A percentile compares a stretch with the other conserved stretches of the same genome.
These are phyloP conservation scores for Penaeus chinensis DNA, from an alignment of 1,140 invertebrate species.

Conservation along the genomic window DNA sequence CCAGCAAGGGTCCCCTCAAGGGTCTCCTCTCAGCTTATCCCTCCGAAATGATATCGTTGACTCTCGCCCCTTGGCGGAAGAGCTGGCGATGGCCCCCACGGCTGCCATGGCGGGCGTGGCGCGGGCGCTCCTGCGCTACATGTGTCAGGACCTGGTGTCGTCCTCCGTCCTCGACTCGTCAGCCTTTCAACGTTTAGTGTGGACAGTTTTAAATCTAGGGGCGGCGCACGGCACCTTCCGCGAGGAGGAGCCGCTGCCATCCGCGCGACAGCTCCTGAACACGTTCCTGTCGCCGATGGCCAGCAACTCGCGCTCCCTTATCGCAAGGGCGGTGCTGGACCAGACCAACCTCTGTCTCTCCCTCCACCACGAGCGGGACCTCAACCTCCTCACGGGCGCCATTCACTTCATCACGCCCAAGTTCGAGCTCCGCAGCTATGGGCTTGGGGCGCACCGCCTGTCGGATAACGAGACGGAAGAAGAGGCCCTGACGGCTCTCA, in stretches of 20 bases:
- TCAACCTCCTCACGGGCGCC: conserved; percentile 55
- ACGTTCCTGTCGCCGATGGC: conserved; percentile 59
- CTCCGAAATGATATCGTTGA: conserved; percentile 36
- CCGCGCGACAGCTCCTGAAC: conserved; percentile 55
- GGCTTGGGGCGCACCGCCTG: conserved; percentile 44
- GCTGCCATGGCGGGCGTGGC: conserved; percentile 62
- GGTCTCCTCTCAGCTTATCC: conserved; percentile 48
- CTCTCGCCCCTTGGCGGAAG: conserved; percentile 17
- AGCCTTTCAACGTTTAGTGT: conserved; percentile 61
- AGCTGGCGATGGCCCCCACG: conserved; percentile 47
- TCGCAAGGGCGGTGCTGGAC: conserved; percentile 54
- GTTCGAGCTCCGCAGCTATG: conserved; percentile 61
- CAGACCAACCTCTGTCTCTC: conserved; percentile 61
- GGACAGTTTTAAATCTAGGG: conserved; percentile 62
- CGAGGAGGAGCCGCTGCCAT: conserved; percentile 58
- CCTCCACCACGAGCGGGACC: conserved; percentile 56
- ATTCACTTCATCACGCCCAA: conserved; percentile 62
- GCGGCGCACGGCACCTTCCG: conserved; percentile 60
- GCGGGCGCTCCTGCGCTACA: conserved; percentile 61
- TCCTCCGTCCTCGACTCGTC: conserved; percentile 50
- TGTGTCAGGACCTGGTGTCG: conserved; percentile 62
- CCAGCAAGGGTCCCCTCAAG: conserved; percentile 40
- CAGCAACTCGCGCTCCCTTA: conserved; percentile 51
- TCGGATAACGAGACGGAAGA: conserved; percentile 51
- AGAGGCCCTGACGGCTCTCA: conserved; percentile 50